Conservation (phyloP, 2,888 invertebrate species). For the Bimastos eiseni region DNA sequence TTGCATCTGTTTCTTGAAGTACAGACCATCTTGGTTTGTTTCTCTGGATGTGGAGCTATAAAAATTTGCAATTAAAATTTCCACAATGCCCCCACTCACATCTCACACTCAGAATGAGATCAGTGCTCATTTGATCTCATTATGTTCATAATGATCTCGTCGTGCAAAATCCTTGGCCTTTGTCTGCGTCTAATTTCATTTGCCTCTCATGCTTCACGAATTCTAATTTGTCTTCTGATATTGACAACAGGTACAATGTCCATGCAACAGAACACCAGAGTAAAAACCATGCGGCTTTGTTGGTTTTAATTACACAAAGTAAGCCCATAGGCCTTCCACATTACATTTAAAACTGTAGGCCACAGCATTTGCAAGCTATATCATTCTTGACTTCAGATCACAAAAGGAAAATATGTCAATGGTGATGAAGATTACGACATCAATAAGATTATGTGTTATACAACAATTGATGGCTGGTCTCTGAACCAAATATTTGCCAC, state of each 20-base stretch:
- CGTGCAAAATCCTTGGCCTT: neutral
- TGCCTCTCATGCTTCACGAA: neutral
- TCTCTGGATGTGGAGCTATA: no score
- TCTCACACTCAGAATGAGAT: neutral
- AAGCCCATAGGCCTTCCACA: no score
- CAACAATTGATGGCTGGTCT: no score
- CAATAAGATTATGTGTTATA: neutral
- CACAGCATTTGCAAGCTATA: neutral
- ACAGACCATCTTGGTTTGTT: no score
- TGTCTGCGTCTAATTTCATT: neutral
- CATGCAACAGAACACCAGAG: neutral
- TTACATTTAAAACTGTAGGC: neutral
- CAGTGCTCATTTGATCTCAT: neutral
- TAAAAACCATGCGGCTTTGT: neutral
- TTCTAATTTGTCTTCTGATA: neutral
- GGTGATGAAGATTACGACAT: neutral
- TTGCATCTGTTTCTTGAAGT: no score
- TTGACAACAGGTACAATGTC: slow-evolving; percentile 13
- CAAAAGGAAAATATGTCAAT: neutral
- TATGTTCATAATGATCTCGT: neutral
- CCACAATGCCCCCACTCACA: neutral
- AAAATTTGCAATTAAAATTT: no score
- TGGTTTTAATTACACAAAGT: neutral
- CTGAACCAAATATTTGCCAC: no score
- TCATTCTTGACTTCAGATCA: neutral